phyloP scores from a whole-genome alignment of 2,888 invertebrate genomes.

The Dolomedes plantarius region DNA sequence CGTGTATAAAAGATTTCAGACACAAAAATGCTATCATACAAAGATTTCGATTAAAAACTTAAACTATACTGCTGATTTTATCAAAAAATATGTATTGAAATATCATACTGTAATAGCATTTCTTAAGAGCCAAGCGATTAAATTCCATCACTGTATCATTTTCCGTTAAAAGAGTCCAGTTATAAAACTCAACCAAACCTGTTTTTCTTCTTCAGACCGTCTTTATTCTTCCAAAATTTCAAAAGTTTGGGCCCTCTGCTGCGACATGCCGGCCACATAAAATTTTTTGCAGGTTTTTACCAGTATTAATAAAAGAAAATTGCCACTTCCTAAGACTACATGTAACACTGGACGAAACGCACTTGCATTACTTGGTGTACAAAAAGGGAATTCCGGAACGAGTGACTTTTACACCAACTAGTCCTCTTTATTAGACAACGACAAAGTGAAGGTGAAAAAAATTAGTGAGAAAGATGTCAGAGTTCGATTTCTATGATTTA shows the following conservation, averaged over 20 bases:
- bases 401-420: not conserved
- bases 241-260: slow-evolving; percentile 70
- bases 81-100: not conserved
- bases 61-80: too few relatives aligned
- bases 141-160: slow-evolving; percentile 20
- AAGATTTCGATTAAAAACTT: too few relatives aligned
- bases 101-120: not conserved
- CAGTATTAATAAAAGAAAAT: slow-evolving; percentile 31
- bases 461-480: not conserved
- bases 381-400: not conserved
- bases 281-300: slow-evolving; percentile 58
- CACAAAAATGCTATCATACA: too few relatives aligned
- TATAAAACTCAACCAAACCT: slow-evolving; percentile 45
- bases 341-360: slow-evolving; percentile 47
- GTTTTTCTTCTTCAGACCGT: slow-evolving; percentile 65
- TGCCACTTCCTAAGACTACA: slow-evolving; percentile 45
- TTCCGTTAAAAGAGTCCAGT: slow-evolving; percentile 47
- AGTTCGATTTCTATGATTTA: too few relatives aligned
- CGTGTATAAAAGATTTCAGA: not conserved
- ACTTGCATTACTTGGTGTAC: slow-evolving; percentile 29
- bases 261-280: slow-evolving; percentile 72
- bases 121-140: not conserved
- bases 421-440: too few relatives aligned
- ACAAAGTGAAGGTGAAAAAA: too few relatives aligned
- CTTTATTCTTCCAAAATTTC: slow-evolving; percentile 69